These are phyloP conservation scores for Clistopyga incitator DNA, from an alignment of 2,888 invertebrate genomes.

Conservation along the genomic window DNA sequence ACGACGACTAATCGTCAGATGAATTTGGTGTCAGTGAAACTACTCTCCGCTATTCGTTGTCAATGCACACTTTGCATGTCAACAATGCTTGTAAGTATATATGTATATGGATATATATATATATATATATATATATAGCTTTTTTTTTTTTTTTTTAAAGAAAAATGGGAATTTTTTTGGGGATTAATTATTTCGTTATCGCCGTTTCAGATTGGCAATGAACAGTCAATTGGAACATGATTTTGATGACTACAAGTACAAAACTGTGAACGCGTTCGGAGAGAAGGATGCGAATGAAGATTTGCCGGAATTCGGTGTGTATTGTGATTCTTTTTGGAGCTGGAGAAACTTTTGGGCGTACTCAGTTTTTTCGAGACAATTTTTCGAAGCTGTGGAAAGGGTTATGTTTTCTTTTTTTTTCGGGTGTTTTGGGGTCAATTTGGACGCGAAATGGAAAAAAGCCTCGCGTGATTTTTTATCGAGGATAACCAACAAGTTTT, in stretches of 20 bases:
- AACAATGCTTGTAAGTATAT: slow-evolving; percentile 66
- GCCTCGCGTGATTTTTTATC: too few relatives aligned
- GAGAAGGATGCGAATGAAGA: slow-evolving; percentile 72
- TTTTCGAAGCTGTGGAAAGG: too few relatives aligned
- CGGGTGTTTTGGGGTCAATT: too few relatives aligned
- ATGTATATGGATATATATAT: too few relatives aligned
- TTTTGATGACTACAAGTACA: slow-evolving; percentile 80
- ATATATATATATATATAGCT: too few relatives aligned
- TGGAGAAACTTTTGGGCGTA: too few relatives aligned
- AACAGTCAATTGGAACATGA: slow-evolving; percentile 83
- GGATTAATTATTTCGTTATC: slow-evolving; percentile 2
- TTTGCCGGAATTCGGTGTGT: slow-evolving; percentile 79
- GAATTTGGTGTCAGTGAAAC: slow-evolving; percentile 10
- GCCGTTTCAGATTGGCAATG: slow-evolving; percentile 81
- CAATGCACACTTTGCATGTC: slow-evolving; percentile 48
- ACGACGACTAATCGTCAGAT: not conserved
- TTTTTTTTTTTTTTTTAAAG: too few relatives aligned
- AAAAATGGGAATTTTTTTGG: not conserved
- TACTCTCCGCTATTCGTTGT: slow-evolving; percentile 2
- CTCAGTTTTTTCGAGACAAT: too few relatives aligned
- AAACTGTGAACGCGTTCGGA: slow-evolving; percentile 58
- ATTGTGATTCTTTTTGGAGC: not conserved
- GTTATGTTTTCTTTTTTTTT: too few relatives aligned
- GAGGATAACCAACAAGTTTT: too few relatives aligned
- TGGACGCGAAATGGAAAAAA: too few relatives aligned